Percentiles rank a stretch among this genome's conserved stretches.
Conservation (phyloP, 1,140 invertebrate genomes). For the Chrysomallon squamiferum region DNA sequence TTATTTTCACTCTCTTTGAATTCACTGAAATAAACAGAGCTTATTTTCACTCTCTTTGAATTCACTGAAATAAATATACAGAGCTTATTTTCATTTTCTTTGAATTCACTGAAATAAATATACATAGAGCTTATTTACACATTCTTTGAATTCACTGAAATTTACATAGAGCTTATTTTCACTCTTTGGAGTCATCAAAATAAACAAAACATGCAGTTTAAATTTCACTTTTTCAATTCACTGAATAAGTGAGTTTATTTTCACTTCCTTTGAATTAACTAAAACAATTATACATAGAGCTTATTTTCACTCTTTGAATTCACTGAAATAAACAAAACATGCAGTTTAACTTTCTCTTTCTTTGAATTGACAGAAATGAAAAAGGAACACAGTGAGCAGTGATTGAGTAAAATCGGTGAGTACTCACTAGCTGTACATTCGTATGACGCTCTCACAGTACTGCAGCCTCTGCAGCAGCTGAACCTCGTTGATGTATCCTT, state of each 20-base stretch:
- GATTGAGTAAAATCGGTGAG: too few species aligned
- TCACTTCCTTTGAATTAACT: constrained; percentile 65
- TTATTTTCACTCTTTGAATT: constrained; percentile 58
- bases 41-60: constrained; percentile 56
- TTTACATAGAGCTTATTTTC: not conserved
- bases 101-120: not conserved
- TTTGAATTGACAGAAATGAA: not conserved
- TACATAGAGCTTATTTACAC: not conserved
- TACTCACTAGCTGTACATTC: constrained; percentile 88
- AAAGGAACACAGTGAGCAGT: too few species aligned
- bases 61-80: constrained; percentile 65
- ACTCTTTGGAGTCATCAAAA: not conserved
- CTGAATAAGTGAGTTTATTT: too few species aligned
- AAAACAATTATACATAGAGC: constrained; percentile 39
- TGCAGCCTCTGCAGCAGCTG: constrained; percentile 83
- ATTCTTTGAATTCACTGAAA: too few species aligned
- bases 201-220: not conserved
- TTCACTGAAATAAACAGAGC: too few species aligned
- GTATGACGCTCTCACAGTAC: constrained; percentile 80
- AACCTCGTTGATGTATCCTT: constrained; percentile 92
- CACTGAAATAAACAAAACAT: constrained; percentile 59
- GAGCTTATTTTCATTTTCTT: not conserved
- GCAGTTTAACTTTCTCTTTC: not conserved
- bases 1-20: not conserved
- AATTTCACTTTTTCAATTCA: not conserved